These are phyloP conservation scores for Riptortus pedestris DNA, from an alignment of 1,140 invertebrate species.

Conservation along the genomic window DNA sequence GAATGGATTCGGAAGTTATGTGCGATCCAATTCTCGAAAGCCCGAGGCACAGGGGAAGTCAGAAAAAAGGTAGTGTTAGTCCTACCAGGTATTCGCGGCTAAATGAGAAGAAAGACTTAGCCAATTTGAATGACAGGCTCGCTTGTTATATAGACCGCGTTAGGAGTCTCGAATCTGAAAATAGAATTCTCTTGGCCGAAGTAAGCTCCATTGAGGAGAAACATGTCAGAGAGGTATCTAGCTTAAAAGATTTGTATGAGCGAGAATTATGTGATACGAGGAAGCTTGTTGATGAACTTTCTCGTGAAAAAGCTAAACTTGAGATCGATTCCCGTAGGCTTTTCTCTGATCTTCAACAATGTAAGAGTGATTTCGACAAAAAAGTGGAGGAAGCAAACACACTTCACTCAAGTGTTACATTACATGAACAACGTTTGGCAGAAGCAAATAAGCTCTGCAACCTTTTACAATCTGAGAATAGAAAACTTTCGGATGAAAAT, in stretches of 20 bases:
- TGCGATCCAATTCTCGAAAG: too few relatives aligned
- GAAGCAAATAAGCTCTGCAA: slow-evolving; percentile 68
- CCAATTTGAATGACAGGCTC: slow-evolving; percentile 88
- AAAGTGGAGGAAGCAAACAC: slow-evolving; percentile 59
- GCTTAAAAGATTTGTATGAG: slow-evolving; percentile 85
- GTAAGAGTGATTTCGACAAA: slow-evolving; percentile 66
- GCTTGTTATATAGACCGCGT: slow-evolving; percentile 92
- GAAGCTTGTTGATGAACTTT: slow-evolving; percentile 76
- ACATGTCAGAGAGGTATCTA: slow-evolving; percentile 72
- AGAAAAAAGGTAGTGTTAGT: too few relatives aligned
- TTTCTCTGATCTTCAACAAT: slow-evolving; percentile 73
- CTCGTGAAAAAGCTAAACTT: slow-evolving; percentile 77
- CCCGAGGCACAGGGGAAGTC: slow-evolving; percentile 37
- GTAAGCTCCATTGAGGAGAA: slow-evolving; percentile 69
- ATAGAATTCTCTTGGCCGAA: slow-evolving; percentile 69
- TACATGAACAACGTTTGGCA: slow-evolving; percentile 56
- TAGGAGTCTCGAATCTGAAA: slow-evolving; percentile 81
- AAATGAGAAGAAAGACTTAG: slow-evolving; percentile 87
- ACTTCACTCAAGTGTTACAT: slow-evolving; percentile 37
- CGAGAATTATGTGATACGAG: slow-evolving; percentile 78
- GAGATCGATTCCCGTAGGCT: slow-evolving; percentile 81
- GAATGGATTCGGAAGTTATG: too few relatives aligned
- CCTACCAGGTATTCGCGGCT: slow-evolving; percentile 79
- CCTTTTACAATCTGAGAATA: slow-evolving; percentile 64
- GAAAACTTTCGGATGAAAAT: slow-evolving; percentile 64